Evolutionary conservation across 2,113 vertebrate genomes (phyloP).

Genomic region (Numida meleagris): DNA sequence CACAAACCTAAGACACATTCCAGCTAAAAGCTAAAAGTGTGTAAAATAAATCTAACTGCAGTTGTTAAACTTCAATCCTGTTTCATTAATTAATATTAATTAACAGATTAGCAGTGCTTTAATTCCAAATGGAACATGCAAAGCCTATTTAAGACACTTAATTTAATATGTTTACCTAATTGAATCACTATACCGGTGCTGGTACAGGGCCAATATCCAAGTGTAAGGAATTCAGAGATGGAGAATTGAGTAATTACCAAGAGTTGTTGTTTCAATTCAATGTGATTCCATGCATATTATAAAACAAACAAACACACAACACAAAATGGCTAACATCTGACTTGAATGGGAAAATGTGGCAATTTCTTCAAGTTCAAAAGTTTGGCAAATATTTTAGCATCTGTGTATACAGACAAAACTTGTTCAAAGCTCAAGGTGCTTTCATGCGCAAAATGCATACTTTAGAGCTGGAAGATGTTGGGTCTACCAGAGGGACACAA

Average conservation of each 20-base stretch:
- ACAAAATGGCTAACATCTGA: neutral
- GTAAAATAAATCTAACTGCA: neutral
- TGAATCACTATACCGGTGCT: neutral
- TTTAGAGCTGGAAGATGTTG: neutral
- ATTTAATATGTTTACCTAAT: neutral
- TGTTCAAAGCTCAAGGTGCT: neutral
- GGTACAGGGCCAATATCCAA: neutral
- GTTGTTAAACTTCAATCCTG: neutral
- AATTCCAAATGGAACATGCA: constrained; percentile 18
- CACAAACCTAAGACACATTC: neutral
- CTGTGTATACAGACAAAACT: neutral
- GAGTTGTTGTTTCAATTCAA: neutral
- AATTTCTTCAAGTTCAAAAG: neutral
- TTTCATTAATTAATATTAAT: constrained; percentile 54
- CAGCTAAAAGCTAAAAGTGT: neutral
- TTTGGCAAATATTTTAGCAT: neutral
- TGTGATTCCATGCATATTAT: neutral
- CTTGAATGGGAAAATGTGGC: neutral
- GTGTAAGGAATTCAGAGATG: neutral
- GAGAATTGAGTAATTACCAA: neutral
- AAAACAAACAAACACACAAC: neutral
- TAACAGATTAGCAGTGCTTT: constrained; percentile 33
- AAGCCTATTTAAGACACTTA: neutral
- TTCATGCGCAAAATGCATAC: neutral
- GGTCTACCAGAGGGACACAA: neutral